phyloP scores from a whole-genome alignment of 1,140 invertebrate genomes.

The Musca domestica region DNA sequence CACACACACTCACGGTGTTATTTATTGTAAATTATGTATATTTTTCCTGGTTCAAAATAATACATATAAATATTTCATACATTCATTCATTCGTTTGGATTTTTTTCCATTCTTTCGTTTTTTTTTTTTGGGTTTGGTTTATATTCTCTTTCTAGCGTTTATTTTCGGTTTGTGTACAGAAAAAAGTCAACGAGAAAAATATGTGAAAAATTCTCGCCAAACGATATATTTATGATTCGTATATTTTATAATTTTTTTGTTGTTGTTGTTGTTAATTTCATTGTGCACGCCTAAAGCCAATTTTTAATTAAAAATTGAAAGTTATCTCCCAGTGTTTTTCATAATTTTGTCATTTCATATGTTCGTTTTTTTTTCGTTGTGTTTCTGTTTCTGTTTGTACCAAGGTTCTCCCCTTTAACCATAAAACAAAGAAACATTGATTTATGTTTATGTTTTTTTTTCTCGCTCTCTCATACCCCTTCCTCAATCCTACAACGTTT shows the following conservation, averaged over 20 bases:
- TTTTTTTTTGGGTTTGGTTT: no score
- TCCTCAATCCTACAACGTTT: conserved; percentile 20
- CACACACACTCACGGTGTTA: no score
- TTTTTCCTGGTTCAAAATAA: no score
- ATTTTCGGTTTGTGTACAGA: conserved; percentile 20
- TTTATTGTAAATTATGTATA: no score
- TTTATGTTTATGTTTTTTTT: no score
- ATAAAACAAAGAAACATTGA: no score
- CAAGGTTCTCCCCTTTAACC: no score
- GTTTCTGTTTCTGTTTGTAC: not conserved
- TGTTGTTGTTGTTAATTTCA: conserved; percentile 9
- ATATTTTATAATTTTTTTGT: not conserved
- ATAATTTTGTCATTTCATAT: not conserved
- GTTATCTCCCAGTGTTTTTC: conserved; percentile 9
- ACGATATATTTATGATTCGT: not conserved
- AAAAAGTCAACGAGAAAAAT: no score
- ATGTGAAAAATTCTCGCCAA: not conserved
- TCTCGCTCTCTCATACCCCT: not conserved
- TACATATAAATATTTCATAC: no score
- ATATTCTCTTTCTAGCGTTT: not conserved
- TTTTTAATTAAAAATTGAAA: conserved; percentile 13
- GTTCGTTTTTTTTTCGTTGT: conserved; percentile 12
- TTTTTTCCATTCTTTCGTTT: no score
- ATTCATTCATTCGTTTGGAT: no score
- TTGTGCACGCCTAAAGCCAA: conserved; percentile 27